Percentiles rank a stretch among this genome's conserved stretches.
These are phyloP conservation scores for Augochlorella aurata DNA, from an alignment of 2,888 invertebrate genomes.

Conservation along the genomic window DNA sequence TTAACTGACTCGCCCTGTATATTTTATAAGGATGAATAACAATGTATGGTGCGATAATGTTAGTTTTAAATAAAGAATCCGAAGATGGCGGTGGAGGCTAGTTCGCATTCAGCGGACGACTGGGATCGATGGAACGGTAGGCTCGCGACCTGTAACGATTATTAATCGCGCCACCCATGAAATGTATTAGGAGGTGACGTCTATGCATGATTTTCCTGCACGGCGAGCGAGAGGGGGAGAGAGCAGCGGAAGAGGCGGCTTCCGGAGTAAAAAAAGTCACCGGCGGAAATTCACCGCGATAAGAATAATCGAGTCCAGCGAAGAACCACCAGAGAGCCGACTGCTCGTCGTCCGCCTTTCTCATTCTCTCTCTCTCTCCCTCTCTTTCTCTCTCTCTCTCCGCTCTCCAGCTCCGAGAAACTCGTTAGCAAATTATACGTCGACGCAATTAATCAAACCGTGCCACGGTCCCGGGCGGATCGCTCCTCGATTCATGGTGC, in stretches of 20 bases:
- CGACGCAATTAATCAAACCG: constrained; percentile 30
- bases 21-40: too few species aligned
- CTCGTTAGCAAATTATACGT: constrained; percentile 35
- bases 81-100: neutral
- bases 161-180: constrained; percentile 45
- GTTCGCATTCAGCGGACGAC: constrained; percentile 41
- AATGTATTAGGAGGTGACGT: constrained; percentile 42
- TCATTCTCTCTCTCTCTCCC: neutral
- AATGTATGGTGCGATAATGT: neutral
- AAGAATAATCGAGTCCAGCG: constrained; percentile 60
- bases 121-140: constrained; percentile 32
- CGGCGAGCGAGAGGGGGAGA: neutral
- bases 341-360: neutral
- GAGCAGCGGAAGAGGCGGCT: constrained; percentile 70
- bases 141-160: constrained; percentile 46
- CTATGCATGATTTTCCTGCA: constrained; percentile 39
- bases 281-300: constrained; percentile 67
- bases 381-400: neutral
- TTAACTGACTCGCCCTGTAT: too few species aligned
- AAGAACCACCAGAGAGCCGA: constrained; percentile 19
- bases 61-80: neutral
- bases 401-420: neutral
- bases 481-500: neutral
- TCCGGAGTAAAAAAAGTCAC: constrained; percentile 68
- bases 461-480: neutral